phyloP scores from a whole-genome alignment of 2,888 invertebrate genomes.

The Girardia tigrina region DNA sequence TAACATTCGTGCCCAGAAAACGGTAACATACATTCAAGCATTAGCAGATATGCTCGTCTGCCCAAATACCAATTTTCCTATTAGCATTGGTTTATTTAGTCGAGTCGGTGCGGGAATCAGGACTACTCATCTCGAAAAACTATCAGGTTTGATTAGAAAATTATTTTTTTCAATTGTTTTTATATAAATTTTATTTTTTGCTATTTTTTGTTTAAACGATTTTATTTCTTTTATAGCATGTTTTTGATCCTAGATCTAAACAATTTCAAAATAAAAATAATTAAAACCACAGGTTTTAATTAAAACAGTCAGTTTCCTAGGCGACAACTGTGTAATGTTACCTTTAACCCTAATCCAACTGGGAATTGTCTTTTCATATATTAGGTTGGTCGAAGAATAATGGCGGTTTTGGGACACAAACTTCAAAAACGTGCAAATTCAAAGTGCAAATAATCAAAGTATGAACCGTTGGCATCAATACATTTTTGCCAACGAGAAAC shows the following conservation, averaged over 20 bases:
- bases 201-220: background rate
- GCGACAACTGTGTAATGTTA: too few species aligned
- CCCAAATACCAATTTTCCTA: slow-evolving; percentile 26
- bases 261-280: background rate
- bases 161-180: background rate
- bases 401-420: too few species aligned
- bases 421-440: too few species aligned
- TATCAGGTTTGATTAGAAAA: background rate
- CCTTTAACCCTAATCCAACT: too few species aligned
- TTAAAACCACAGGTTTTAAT: too few species aligned
- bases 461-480: too few species aligned
- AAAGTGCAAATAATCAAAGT: too few species aligned
- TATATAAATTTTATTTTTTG: background rate
- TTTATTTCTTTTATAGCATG: too few species aligned
- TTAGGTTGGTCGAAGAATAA: too few species aligned
- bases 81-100: slow-evolving; percentile 26
- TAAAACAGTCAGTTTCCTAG: too few species aligned
- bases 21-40: slow-evolving; percentile 5
- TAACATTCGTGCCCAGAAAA: background rate
- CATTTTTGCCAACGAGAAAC: too few species aligned
- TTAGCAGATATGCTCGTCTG: slow-evolving; percentile 32
- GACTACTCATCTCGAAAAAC: slow-evolving; percentile 26
- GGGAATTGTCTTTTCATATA: too few species aligned
- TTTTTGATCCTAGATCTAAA: background rate
- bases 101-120: background rate